These are phyloP conservation scores for Allacma fusca DNA, from an alignment of 2,888 invertebrate species.

Conservation along the genomic window DNA sequence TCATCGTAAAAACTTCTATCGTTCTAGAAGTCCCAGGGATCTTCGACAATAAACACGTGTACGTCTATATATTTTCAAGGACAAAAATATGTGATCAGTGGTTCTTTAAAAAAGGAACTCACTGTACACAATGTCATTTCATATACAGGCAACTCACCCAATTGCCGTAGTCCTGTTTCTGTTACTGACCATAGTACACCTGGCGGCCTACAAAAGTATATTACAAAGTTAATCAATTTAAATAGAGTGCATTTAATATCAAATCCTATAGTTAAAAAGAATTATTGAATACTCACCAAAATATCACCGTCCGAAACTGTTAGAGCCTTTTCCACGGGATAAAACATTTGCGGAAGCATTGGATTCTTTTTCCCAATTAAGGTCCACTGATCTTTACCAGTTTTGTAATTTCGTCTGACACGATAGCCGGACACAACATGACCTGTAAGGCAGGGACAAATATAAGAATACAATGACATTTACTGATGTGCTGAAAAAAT, in stretches of 20 bases:
- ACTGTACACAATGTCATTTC: too few species aligned
- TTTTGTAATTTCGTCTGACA: slow-evolving; percentile 68
- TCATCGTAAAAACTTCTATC: too few species aligned
- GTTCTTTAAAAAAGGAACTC: slow-evolving; percentile 14
- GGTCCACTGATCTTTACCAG: slow-evolving; percentile 76
- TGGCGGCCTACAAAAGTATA: slow-evolving; percentile 72
- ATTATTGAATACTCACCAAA: slow-evolving; percentile 65
- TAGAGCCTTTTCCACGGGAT: slow-evolving; percentile 73
- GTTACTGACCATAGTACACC: slow-evolving; percentile 89
- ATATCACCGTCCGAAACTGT: slow-evolving; percentile 75
- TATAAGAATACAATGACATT: background rate
- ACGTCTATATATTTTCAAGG: background rate
- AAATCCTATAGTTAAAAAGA: background rate
- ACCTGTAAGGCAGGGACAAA: background rate
- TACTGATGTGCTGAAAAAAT: too few species aligned
- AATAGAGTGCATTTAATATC: background rate
- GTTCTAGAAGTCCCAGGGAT: too few species aligned
- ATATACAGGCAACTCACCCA: slow-evolving; percentile 80
- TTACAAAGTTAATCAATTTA: background rate
- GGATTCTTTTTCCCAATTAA: slow-evolving; percentile 84
- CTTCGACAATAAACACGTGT: background rate
- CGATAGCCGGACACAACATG: slow-evolving; percentile 81
- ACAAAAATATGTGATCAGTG: background rate
- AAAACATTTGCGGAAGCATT: slow-evolving; percentile 92
- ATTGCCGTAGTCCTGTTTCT: slow-evolving; percentile 72